phyloP scores from a whole-genome alignment of 30 jellyfish, hydroid and myxozoan genomes.

The Aurelia sp. region DNA sequence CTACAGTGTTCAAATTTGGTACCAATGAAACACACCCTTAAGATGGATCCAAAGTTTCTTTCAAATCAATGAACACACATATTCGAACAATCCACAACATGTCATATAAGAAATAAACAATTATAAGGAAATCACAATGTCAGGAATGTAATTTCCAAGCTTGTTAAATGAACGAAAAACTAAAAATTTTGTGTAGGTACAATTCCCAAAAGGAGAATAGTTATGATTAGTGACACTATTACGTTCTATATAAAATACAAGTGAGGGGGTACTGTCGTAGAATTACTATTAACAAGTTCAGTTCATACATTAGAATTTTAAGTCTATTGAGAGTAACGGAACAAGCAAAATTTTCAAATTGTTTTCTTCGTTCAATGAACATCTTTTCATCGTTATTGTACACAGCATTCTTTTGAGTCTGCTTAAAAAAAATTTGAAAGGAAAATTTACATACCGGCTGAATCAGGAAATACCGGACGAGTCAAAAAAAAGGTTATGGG shows the following conservation, averaged over 20 bases:
- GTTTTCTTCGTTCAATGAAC: slow-evolving; percentile 37
- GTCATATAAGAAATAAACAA: slow-evolving; percentile 23
- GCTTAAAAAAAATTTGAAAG: no score
- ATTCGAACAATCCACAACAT: slow-evolving; percentile 49
- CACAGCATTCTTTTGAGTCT: slow-evolving; percentile 69
- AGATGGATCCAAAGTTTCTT: no score
- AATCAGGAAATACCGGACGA: no score
- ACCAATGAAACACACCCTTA: no score
- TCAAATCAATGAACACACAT: no score
- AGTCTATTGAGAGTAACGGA: slow-evolving; percentile 14
- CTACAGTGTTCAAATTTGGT: no score
- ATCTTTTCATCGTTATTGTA: slow-evolving; percentile 34
- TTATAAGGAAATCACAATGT: slow-evolving; percentile 22
- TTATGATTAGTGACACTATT: no score
- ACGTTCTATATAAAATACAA: no score
- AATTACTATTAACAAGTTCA: slow-evolving; percentile 34
- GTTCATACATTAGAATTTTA: slow-evolving; percentile 43
- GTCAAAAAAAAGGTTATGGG: no score
- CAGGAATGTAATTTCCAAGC: slow-evolving; percentile 9
- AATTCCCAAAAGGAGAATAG: not conserved
- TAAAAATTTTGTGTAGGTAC: slow-evolving; percentile 28
- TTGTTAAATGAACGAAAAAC: slow-evolving; percentile 18
- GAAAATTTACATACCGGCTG: no score
- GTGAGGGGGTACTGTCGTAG: not conserved
- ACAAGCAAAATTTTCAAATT: slow-evolving; percentile 10